Evolutionary conservation across 2,113 vertebrate species (phyloP).

Genomic region (Hassar affinis): DNA sequence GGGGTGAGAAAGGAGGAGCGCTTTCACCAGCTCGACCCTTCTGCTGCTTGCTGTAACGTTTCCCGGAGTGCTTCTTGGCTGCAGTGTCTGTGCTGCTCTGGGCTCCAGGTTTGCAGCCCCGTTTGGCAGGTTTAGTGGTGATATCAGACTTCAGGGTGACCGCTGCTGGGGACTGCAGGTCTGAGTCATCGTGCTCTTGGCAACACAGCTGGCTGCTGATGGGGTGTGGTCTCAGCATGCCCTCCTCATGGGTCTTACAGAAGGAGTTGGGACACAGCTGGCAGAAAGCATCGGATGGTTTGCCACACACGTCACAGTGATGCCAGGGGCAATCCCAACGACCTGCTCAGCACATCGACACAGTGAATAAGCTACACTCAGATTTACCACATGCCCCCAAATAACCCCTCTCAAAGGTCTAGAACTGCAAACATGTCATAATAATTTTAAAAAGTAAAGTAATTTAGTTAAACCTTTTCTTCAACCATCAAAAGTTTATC

Average conservation of each 20-base stretch:
- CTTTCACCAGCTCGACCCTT: conserved; percentile 47
- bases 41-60: conserved; percentile 48
- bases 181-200: conserved; percentile 83
- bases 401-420: neutral
- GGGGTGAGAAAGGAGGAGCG: conserved; percentile 33
- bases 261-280: conserved; percentile 97
- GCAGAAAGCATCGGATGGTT: conserved; percentile 87
- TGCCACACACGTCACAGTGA: conserved; percentile 96
- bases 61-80: conserved; percentile 37
- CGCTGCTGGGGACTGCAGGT: conserved; percentile 64
- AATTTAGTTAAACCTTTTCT: no score
- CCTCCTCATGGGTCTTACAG: conserved; percentile 90
- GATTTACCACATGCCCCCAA: neutral
- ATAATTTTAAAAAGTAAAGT: neutral
- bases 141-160: neutral
- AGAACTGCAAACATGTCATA: neutral
- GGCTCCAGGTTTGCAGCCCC: conserved; percentile 30
- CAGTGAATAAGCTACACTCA: neutral
- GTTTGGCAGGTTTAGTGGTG: conserved; percentile 35
- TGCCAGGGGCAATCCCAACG: conserved; percentile 99
- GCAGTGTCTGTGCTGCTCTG: conserved; percentile 18
- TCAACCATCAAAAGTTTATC: neutral
- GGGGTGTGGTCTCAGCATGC: conserved; percentile 72
- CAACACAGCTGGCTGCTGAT: conserved; percentile 82
- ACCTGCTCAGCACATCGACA: conserved; percentile 68